phyloP scores from a whole-genome alignment of 2,888 invertebrate genomes.

The Rhaphigaster nebulosa region DNA sequence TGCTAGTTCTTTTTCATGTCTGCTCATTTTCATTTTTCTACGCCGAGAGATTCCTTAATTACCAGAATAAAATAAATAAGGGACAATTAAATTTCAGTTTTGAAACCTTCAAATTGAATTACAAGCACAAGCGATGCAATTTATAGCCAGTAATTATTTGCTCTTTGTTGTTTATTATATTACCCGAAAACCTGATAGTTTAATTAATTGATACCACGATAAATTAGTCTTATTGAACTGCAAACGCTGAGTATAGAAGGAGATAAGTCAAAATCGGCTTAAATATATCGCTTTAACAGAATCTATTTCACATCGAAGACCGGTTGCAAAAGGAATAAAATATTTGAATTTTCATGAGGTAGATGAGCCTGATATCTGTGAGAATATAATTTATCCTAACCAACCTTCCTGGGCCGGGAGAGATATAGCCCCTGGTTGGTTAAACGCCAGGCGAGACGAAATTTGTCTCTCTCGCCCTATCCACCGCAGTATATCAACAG shows the following conservation, averaged over 20 bases:
- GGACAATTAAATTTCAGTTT: too few relatives aligned
- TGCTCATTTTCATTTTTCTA: too few relatives aligned
- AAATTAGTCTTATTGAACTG: not conserved
- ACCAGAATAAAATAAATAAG: too few relatives aligned
- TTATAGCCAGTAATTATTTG: too few relatives aligned
- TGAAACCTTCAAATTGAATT: too few relatives aligned
- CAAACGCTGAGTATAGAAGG: not conserved
- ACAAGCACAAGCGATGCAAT: too few relatives aligned
- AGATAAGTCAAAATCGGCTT: not conserved
- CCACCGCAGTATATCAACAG: slow-evolving; percentile 19
- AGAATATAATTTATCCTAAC: slow-evolving; percentile 10
- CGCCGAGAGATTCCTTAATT: too few relatives aligned
- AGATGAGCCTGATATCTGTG: slow-evolving; percentile 46
- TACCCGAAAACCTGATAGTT: too few relatives aligned
- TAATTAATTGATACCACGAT: not conserved
- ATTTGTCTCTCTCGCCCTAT: slow-evolving; percentile 52
- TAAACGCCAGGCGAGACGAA: slow-evolving; percentile 51
- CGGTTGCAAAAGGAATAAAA: slow-evolving; percentile 48
- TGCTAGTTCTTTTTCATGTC: too few relatives aligned
- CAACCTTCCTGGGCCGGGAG: not conserved
- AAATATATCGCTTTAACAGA: not conserved
- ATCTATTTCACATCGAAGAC: slow-evolving; percentile 20
- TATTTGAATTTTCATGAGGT: slow-evolving; percentile 49
- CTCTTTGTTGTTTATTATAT: too few relatives aligned
- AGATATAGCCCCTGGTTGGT: slow-evolving; percentile 38